These are phyloP conservation scores for Drosophila subsilvestris DNA, from an alignment of 2,888 invertebrate species.

Conservation along the genomic window DNA sequence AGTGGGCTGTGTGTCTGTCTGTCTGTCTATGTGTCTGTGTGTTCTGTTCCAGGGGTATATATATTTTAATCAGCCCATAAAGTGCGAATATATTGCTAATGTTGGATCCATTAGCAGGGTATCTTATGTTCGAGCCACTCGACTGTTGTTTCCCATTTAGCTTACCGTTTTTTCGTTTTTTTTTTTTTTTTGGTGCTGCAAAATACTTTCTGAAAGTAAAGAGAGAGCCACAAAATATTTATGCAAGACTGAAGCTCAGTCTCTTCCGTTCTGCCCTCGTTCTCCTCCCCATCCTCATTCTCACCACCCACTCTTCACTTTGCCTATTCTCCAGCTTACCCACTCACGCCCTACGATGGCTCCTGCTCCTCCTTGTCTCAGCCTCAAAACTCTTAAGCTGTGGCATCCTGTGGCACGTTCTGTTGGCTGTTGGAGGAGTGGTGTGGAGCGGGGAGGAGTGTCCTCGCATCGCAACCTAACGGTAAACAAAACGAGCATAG, in stretches of 20 bases:
- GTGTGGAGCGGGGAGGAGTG: conserved; percentile 23
- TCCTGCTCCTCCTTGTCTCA: background rate
- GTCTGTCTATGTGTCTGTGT: too few relatives aligned
- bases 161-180: background rate
- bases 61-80: too few relatives aligned
- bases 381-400: background rate
- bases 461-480: conserved; percentile 64
- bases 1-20: too few relatives aligned
- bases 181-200: conserved; percentile 15
- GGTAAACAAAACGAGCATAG: conserved; percentile 42
- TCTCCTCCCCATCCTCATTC: background rate
- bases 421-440: background rate
- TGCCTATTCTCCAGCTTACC: background rate
- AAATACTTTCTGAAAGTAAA: conserved; percentile 33
- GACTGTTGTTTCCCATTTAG: background rate
- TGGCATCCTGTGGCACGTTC: background rate
- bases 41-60: too few relatives aligned
- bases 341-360: background rate
- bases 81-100: too few relatives aligned
- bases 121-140: conserved; percentile 16
- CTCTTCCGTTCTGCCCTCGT: background rate
- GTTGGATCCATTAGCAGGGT: too few relatives aligned
- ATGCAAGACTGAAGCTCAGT: conserved; percentile 32
- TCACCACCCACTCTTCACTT: background rate
- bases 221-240: conserved; percentile 57